Conservation (phyloP, 2,888 invertebrate genomes). For the Cryptocheilus praepositus region DNA sequence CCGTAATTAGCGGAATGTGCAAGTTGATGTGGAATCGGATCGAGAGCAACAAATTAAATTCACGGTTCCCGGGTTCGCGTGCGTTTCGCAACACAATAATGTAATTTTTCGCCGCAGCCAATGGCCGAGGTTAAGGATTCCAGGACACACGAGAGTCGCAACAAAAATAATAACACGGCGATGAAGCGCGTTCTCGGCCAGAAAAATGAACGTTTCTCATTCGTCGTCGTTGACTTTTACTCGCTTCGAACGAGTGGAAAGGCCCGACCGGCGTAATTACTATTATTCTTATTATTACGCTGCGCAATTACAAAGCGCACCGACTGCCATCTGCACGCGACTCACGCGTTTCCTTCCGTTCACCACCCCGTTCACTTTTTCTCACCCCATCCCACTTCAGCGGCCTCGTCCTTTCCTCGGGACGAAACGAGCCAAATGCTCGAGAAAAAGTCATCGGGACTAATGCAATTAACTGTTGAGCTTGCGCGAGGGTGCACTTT, state of each 20-base stretch:
- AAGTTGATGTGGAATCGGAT: no score
- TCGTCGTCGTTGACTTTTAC: conserved; percentile 21
- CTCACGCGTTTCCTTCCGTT: conserved; percentile 14
- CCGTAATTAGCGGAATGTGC: no score
- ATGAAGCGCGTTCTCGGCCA: no score
- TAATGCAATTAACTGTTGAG: conserved; percentile 54
- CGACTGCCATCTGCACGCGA: conserved; percentile 35
- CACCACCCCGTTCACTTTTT: background rate
- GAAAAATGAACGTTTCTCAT: conserved; percentile 2
- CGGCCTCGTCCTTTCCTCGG: background rate
- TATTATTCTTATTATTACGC: conserved; percentile 35
- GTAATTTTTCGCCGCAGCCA: no score
- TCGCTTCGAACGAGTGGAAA: conserved; percentile 12
- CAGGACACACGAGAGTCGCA: no score
- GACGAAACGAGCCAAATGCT: conserved; percentile 18
- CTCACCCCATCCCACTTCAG: background rate
- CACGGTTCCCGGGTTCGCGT: no score
- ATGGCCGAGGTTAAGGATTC: no score
- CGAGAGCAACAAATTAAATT: no score
- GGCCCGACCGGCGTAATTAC: conserved; percentile 29
- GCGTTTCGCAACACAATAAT: no score
- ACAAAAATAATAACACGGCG: no score
- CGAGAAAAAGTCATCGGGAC: conserved; percentile 50
- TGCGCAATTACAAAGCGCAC: conserved; percentile 29
- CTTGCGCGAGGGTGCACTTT: conserved; percentile 26